Base-by-base conservation (phyloP, 2,113 vertebrate genomes). In the Canis aureus region DNA sequence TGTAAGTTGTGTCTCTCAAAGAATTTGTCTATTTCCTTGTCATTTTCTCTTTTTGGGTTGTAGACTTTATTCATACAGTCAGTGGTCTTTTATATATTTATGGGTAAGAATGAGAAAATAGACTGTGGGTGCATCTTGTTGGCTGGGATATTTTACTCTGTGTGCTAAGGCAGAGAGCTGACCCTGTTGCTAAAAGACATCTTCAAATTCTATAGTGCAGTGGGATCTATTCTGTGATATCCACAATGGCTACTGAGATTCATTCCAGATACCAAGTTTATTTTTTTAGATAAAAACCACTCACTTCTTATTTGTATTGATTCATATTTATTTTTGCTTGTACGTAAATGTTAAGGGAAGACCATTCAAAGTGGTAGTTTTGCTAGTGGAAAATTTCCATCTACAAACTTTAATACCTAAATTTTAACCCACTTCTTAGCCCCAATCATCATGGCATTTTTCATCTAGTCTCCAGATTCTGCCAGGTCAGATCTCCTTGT, bases 1-100 rank as follows among this genome's bases (percentile, higher is more conserved):
- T 91, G 0, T n/a, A 92, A 38, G 60, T 94, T 80, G 2, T 60
- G 2, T 92, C 64, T 93, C 91, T 62, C 23, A 96, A 97, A 11
- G 43, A 93, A 38, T 92, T 84, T 93, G 8, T 74, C 12, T 20
- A 4, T 59, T 82, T 49, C 60, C 25, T 43, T 92, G 53, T 49
- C 23, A 19, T 67, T 79, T 88, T 97, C 35, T 57, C 17, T 92
- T 69, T 94, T 11, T 2, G 23, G n/a, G 16, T 2, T 84, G 2
- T 78, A 78, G 22, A 71, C 6, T 38, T 82, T 32, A 5, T 93
- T 89, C 17, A 66, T 64, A 76, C 4, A 78, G 11, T 1, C 80
- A 57, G 25, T 16, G 8, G 66, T 66, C 23, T 29, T 79, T 11
- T 64, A 51, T 53, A 32, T 67, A 64, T 79, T 90, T 89, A 59